Conservation (phyloP, 2,113 vertebrate species). For the Carollia perspicillata region DNA sequence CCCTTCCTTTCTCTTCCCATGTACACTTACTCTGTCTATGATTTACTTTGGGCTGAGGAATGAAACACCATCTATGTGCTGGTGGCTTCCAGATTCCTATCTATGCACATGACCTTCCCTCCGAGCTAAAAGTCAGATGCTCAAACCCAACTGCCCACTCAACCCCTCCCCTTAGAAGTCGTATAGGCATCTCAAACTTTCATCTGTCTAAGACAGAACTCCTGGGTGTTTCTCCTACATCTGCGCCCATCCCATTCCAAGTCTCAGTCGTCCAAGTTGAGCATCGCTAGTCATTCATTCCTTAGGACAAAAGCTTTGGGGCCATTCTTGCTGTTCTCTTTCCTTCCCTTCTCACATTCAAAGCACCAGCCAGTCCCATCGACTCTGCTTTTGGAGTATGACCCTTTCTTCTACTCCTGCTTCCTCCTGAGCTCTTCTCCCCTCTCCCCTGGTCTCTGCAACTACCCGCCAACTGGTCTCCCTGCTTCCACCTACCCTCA, state of each 20-base stretch:
- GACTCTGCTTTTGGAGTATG: background rate
- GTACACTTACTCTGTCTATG: accelerated
- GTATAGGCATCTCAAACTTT: accelerated
- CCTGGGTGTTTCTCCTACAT: background rate
- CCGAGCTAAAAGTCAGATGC: background rate
- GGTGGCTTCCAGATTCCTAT: no score
- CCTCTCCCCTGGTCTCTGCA: background rate
- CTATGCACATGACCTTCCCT: background rate
- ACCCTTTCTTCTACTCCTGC: background rate
- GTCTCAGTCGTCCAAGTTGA: no score
- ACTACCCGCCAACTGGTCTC: no score
- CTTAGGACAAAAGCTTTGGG: no score
- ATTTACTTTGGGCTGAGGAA: no score
- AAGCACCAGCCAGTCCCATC: background rate
- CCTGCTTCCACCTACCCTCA: background rate
- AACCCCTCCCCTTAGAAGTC: background rate
- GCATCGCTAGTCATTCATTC: accelerated
- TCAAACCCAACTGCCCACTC: background rate
- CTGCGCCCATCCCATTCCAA: accelerated
- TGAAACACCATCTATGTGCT: background rate
- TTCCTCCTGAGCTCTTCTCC: accelerated
- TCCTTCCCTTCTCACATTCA: background rate
- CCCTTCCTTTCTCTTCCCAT: background rate
- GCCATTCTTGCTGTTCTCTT: no score
- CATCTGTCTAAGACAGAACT: background rate